Conservation (phyloP, 2,113 vertebrate genomes). For the Erythrocercus mccallii region DNA sequence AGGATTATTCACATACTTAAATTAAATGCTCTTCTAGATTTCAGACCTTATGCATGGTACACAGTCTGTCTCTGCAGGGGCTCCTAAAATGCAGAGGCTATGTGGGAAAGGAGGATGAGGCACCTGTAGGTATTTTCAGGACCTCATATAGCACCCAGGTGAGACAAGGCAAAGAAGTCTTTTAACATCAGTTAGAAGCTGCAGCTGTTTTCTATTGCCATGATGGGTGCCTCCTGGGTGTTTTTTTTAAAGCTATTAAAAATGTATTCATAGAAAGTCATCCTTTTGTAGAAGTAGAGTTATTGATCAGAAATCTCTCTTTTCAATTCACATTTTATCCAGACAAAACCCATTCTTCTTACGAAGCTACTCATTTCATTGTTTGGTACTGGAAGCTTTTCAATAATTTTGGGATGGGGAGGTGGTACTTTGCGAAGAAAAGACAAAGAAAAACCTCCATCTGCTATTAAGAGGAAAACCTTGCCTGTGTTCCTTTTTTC, state of each 20-base stretch:
- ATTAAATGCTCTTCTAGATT: background rate
- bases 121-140: background rate
- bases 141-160: background rate
- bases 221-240: background rate
- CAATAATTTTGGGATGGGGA: background rate
- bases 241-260: background rate
- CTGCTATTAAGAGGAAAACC: background rate
- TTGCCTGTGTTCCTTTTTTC: background rate
- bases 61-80: background rate
- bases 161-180: background rate
- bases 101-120: background rate
- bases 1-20: conserved; percentile 42
- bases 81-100: background rate
- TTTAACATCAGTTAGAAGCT: background rate
- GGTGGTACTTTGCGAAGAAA: background rate
- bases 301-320: conserved; percentile 4
- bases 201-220: background rate
- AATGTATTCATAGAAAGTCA: background rate
- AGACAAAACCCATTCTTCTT: background rate
- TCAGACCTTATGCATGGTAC: background rate
- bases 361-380: background rate
- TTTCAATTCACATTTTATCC: background rate
- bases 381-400: background rate
- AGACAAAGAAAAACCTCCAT: background rate
- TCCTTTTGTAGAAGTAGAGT: background rate